These are phyloP conservation scores for Lanistes nyassanus DNA, from an alignment of 1,140 invertebrate species.

Conservation along the genomic window DNA sequence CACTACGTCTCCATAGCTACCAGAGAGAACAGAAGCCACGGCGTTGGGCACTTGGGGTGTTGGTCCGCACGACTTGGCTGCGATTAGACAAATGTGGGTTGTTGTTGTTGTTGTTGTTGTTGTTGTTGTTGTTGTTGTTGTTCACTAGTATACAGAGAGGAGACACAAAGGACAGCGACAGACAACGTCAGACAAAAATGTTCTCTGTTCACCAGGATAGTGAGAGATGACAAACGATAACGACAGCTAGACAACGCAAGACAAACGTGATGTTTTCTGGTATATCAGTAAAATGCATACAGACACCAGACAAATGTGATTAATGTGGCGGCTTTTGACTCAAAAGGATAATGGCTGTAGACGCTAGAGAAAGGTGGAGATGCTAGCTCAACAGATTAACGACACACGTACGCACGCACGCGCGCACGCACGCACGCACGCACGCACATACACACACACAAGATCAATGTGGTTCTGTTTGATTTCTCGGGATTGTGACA, in stretches of 20 bases:
- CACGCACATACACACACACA: neutral
- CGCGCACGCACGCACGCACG: neutral
- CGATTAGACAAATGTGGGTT: neutral
- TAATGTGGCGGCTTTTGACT: too few relatives aligned
- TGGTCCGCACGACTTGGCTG: neutral
- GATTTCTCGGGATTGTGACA: too few relatives aligned
- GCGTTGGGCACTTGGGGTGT: neutral
- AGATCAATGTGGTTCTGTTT: too few relatives aligned
- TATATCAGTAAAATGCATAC: too few relatives aligned
- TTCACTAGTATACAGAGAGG: neutral
- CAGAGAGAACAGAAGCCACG: neutral
- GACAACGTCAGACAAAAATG: neutral
- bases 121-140: neutral
- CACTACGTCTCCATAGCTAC: neutral
- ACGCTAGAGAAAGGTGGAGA: neutral
- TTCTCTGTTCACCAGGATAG: too few relatives aligned
- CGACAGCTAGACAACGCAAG: too few relatives aligned
- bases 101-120: neutral
- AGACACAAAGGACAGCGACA: neutral
- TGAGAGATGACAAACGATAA: too few relatives aligned
- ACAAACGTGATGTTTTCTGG: too few relatives aligned
- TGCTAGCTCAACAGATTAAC: neutral
- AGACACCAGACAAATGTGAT: too few relatives aligned
- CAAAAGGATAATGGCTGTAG: too few relatives aligned
- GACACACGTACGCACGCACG: conserved; percentile 7